A percentile compares a stretch with the other conserved stretches of the same genome.
phyloP scores from a whole-genome alignment of 2,113 vertebrate genomes.

The Scatophagus argus region DNA sequence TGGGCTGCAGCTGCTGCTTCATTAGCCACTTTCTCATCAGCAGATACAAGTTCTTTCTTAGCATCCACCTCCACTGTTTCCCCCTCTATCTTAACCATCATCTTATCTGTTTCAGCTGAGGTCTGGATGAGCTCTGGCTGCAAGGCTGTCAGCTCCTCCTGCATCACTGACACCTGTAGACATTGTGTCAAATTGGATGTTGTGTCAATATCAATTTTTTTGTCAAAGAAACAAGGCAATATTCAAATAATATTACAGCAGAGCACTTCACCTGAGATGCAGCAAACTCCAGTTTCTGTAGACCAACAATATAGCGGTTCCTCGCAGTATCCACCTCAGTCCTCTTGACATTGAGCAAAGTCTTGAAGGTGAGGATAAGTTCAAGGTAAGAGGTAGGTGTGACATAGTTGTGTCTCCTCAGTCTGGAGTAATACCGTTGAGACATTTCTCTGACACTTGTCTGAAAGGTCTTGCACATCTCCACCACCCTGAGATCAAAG shows the following conservation, averaged over 20 bases:
- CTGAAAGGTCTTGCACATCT: conserved; percentile 94
- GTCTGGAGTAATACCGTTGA: conserved; percentile 81
- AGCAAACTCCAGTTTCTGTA: conserved; percentile 93
- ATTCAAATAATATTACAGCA: not conserved
- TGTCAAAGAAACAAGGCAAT: not conserved
- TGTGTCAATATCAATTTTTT: not conserved
- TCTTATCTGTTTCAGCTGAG: conserved; percentile 89
- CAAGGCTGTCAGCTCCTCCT: conserved; percentile 90
- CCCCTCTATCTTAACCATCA: conserved; percentile 92
- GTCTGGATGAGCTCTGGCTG: conserved; percentile 91
- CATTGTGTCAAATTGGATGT: not conserved
- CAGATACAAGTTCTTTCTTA: conserved; percentile 91
- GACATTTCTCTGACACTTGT: conserved; percentile 88
- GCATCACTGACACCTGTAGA: conserved; percentile 90
- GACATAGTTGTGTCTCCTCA: conserved; percentile 93
- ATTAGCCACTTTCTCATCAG: conserved; percentile 92
- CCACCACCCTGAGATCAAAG: conserved; percentile 87
- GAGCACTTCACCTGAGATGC: conserved; percentile 86
- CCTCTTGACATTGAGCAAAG: conserved; percentile 88
- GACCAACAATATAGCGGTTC: conserved; percentile 89
- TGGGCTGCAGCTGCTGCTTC: conserved; percentile 89
- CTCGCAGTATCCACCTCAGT: conserved; percentile 87
- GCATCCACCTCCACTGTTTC: conserved; percentile 92
- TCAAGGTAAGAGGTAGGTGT: conserved; percentile 95
- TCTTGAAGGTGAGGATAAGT: conserved; percentile 93